phyloP scores from a whole-genome alignment of 2,888 invertebrate species.

The Sylvicola cinctus region DNA sequence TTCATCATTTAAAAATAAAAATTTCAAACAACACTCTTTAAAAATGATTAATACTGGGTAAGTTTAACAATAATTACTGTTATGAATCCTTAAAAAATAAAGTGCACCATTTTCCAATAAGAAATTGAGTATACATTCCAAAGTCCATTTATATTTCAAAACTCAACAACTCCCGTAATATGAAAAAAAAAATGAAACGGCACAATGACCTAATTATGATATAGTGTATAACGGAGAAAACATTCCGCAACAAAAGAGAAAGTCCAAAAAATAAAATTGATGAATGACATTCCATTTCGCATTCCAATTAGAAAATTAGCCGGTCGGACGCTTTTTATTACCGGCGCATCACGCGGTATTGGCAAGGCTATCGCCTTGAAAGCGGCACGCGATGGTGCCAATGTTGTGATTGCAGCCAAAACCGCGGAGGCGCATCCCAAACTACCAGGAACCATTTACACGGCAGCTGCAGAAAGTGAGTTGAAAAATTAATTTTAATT shows the following conservation, averaged over 20 bases:
- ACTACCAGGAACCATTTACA: constrained; percentile 55
- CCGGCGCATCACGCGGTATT: constrained; percentile 91
- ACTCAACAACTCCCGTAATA: no score
- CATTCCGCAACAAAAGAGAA: no score
- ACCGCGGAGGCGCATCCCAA: constrained; percentile 54
- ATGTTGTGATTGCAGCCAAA: constrained; percentile 71
- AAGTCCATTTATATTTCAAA: neutral
- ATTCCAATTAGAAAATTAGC: constrained; percentile 30
- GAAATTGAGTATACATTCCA: no score
- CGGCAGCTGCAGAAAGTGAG: constrained; percentile 62
- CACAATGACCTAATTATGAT: no score
- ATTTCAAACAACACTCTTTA: no score
- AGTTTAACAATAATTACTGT: neutral
- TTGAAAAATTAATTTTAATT: neutral
- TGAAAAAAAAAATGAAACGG: no score
- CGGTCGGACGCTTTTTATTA: constrained; percentile 82
- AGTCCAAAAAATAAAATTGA: no score
- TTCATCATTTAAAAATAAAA: no score
- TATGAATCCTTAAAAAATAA: neutral
- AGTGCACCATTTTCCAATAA: neutral
- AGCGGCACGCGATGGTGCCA: constrained; percentile 64
- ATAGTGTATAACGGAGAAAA: no score
- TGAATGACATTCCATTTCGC: no score
- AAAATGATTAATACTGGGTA: constrained; percentile 1
- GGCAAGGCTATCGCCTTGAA: constrained; percentile 67